Evolutionary conservation across 1,140 invertebrate species (phyloP).

Genomic region (Drosophila serrata): DNA sequence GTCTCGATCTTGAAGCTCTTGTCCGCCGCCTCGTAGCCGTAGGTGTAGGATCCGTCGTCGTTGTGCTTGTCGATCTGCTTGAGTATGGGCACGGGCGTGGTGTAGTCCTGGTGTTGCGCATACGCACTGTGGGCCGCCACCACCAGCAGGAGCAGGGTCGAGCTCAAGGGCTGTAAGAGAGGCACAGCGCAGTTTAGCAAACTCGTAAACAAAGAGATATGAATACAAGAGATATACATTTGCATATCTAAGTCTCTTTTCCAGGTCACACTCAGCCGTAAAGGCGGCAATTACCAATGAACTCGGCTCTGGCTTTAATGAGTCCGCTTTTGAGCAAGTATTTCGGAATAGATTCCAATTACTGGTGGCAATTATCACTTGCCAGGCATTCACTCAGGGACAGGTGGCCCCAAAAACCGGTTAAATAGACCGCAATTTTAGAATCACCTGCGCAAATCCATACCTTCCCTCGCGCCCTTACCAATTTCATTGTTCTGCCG

Average conservation of each 20-base stretch:
- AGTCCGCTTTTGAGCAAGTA: slow-evolving; percentile 20
- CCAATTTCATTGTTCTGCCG: slow-evolving; percentile 59
- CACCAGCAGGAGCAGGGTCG: slow-evolving; percentile 37
- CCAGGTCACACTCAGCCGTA: slow-evolving; percentile 18
- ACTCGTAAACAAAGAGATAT: slow-evolving; percentile 1
- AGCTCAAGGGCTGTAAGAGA: slow-evolving; percentile 15
- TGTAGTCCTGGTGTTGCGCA: slow-evolving; percentile 80
- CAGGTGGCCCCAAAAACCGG: slow-evolving; percentile 42
- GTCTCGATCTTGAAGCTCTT: slow-evolving; percentile 97
- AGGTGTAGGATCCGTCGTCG: slow-evolving; percentile 94
- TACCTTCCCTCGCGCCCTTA: slow-evolving; percentile 56
- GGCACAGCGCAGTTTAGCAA: not conserved
- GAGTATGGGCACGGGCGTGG: slow-evolving; percentile 92
- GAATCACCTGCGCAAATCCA: slow-evolving; percentile 30
- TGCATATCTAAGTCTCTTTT: slow-evolving; percentile 1
- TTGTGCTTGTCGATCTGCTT: slow-evolving; percentile 95
- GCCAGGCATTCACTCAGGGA: slow-evolving; percentile 40
- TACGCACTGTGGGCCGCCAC: slow-evolving; percentile 55
- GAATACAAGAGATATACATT: slow-evolving; percentile 1
- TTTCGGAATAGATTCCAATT: slow-evolving; percentile 30
- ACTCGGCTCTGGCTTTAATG: slow-evolving; percentile 11
- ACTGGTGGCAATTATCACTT: slow-evolving; percentile 17
- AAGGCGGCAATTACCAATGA: slow-evolving; percentile 16
- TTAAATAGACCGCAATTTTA: slow-evolving; percentile 40
- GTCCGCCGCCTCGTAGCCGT: slow-evolving; percentile 95